Base-by-base conservation (phyloP, 2,888 invertebrate species). In the Marasmarcha lunaedactyla region DNA sequence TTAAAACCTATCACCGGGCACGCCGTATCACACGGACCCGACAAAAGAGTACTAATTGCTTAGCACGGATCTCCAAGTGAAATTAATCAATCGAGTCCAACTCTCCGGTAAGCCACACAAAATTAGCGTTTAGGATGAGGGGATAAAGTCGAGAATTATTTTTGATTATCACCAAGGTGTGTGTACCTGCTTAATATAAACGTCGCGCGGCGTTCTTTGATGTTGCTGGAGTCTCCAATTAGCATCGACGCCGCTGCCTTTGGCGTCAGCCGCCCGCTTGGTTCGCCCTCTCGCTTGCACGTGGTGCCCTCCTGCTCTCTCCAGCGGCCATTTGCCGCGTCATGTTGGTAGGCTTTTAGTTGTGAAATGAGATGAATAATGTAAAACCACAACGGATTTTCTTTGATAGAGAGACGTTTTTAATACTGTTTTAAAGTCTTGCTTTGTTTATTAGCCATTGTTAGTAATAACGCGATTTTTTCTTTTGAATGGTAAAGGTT, bases 1-100 rank as follows among this genome's bases (percentile, higher is more conserved):
- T 1, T 9, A 14, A 25, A 42, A 41, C 39, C 45, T 41, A 39
- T 42, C 39, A 39, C 36, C 4, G 20, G 20, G n/a, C n/a, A 53
- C 51, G 51, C 41, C 51, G 46, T 48, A 54, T 53, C 55, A 49
- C 50, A 53, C 53, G 49, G 52, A 47, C 47, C 47, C 46, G 58
- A 78, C 77, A 74, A 74, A 76, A 65, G 65, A 59, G 48, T 65
- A 70, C 78, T 79, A 79, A 79, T 79, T 78, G 72, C 71, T 65
- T 59, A 66, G 67, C 68, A 60, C 63, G 57, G 68, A 72, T 70
- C 72, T 68, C 61, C 54, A 64, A 54, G 64, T 64, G 64, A 69
- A 78, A 77, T 79, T 79, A 78, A 79, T 79, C 77, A 78, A 73
- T 69, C 65, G 57, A 37, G 11, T 6, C 36, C n/a, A 11, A 30